A percentile compares a stretch with the other conserved stretches of the same genome.
phyloP scores from a whole-genome alignment of 2,888 invertebrate genomes.

The Caenorhabditis sp. region DNA sequence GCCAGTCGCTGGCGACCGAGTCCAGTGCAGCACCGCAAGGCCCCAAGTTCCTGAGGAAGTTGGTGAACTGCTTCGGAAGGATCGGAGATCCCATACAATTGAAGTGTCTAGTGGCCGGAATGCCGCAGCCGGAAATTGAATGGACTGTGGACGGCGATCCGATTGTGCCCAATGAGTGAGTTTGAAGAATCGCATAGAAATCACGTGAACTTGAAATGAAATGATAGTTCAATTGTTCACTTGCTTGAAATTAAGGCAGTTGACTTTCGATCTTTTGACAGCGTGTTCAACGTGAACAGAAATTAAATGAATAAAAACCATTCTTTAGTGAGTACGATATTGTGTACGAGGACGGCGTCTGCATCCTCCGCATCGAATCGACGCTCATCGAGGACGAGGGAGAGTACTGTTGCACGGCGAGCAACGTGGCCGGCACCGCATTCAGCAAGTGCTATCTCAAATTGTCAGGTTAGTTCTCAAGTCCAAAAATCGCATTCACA shows the following conservation, averaged over 20 bases:
- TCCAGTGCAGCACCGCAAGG: slow-evolving; percentile 62
- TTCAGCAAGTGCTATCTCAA: slow-evolving; percentile 82
- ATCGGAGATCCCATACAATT: slow-evolving; percentile 68
- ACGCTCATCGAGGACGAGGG: slow-evolving; percentile 87
- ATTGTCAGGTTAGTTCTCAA: slow-evolving; percentile 72
- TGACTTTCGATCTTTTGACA: no score
- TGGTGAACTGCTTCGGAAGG: slow-evolving; percentile 54
- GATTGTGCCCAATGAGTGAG: slow-evolving; percentile 71
- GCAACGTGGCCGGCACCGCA: slow-evolving; percentile 88
- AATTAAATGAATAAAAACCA: no score
- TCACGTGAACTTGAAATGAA: no score
- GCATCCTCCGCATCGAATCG: slow-evolving; percentile 71
- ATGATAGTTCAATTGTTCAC: no score
- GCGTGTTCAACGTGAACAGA: no score
- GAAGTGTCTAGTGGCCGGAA: slow-evolving; percentile 79
- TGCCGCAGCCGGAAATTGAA: slow-evolving; percentile 79
- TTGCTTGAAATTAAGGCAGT: no score
- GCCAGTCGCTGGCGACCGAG: slow-evolving; percentile 58
- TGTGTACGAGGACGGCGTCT: slow-evolving; percentile 77
- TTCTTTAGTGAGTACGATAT: slow-evolving; percentile 74
- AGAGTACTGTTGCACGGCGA: slow-evolving; percentile 88
- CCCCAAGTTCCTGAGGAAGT: slow-evolving; percentile 65
- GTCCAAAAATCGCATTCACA: slow-evolving; percentile 17
- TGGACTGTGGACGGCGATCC: slow-evolving; percentile 78
- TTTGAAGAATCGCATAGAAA: background rate